Evolutionary conservation across 2,113 vertebrate species (phyloP).

Genomic region (Menidia beryllina): DNA sequence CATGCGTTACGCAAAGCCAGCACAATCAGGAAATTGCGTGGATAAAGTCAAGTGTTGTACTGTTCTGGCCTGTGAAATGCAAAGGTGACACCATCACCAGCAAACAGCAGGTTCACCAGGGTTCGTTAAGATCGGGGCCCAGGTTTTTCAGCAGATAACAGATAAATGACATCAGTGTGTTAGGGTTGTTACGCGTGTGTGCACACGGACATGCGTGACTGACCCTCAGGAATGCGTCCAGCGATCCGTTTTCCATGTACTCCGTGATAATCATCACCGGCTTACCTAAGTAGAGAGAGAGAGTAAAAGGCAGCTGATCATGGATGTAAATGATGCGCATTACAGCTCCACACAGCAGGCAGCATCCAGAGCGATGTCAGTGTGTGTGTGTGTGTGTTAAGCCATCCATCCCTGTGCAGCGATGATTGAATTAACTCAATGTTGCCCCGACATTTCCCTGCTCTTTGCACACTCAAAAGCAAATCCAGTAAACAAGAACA

Average conservation of each 20-base stretch:
- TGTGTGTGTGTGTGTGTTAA: slow-evolving; percentile 37
- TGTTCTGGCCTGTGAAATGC: slow-evolving; percentile 19
- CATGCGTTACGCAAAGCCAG: too few species aligned
- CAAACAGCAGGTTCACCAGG: slow-evolving; percentile 34
- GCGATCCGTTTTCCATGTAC: slow-evolving; percentile 99
- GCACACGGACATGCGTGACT: slow-evolving; percentile 74
- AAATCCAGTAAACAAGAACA: slow-evolving; percentile 45
- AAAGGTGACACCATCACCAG: slow-evolving; percentile 13
- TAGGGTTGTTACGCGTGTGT: not conserved
- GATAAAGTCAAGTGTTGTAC: too few species aligned
- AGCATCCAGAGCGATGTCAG: slow-evolving; percentile 40
- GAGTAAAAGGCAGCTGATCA: slow-evolving; percentile 73
- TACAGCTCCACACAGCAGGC: slow-evolving; percentile 50
- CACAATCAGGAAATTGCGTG: too few species aligned
- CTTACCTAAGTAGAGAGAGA: slow-evolving; percentile 88
- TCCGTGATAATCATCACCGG: slow-evolving; percentile 99
- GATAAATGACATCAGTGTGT: slow-evolving; percentile 61
- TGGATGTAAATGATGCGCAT: slow-evolving; percentile 71
- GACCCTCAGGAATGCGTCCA: slow-evolving; percentile 99
- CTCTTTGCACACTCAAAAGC: slow-evolving; percentile 51
- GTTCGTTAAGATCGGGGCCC: slow-evolving; percentile 38
- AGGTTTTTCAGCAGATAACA: slow-evolving; percentile 59
- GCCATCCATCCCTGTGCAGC: slow-evolving; percentile 69
- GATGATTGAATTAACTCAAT: slow-evolving; percentile 72
- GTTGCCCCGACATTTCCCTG: slow-evolving; percentile 42